These are phyloP conservation scores for Callyntrura sp. DNA, from an alignment of 2,888 invertebrate species.

Conservation along the genomic window DNA sequence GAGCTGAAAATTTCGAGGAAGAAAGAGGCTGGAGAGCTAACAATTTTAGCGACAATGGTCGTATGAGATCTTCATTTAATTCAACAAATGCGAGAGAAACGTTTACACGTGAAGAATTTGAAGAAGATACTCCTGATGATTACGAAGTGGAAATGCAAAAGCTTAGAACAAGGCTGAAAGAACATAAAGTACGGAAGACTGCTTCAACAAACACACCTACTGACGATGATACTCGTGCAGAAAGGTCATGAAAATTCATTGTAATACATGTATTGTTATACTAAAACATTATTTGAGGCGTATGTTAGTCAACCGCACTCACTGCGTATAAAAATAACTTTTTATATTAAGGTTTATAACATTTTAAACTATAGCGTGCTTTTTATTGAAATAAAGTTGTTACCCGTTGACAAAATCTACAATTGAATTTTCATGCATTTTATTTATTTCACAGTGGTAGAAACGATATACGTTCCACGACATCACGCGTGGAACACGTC, in stretches of 20 bases:
- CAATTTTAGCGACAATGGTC: neutral
- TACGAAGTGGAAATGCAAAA: constrained; percentile 64
- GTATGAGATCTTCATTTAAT: neutral
- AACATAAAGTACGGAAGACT: constrained; percentile 1
- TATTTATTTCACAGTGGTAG: constrained; percentile 53
- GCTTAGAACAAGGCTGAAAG: constrained; percentile 18
- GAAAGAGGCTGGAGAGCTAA: neutral
- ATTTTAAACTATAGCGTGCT: neutral
- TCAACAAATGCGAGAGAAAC: neutral
- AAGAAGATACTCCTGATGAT: constrained; percentile 31
- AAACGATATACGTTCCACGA: neutral
- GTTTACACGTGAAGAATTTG: constrained; percentile 29
- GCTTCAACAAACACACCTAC: neutral
- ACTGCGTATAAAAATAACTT: too few species aligned
- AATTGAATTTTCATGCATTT: neutral
- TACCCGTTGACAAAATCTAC: too few species aligned
- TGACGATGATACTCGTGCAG: neutral
- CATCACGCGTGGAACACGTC: neutral
- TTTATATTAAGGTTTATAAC: too few species aligned
- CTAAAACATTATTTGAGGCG: too few species aligned
- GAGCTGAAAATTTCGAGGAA: neutral
- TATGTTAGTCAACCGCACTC: neutral
- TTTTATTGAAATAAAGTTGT: neutral
- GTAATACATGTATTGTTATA: neutral
- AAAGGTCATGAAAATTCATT: constrained; percentile 33